phyloP scores from a whole-genome alignment of 64 coral and sea anemone genomes.

The Dendronephthya gigantea region DNA sequence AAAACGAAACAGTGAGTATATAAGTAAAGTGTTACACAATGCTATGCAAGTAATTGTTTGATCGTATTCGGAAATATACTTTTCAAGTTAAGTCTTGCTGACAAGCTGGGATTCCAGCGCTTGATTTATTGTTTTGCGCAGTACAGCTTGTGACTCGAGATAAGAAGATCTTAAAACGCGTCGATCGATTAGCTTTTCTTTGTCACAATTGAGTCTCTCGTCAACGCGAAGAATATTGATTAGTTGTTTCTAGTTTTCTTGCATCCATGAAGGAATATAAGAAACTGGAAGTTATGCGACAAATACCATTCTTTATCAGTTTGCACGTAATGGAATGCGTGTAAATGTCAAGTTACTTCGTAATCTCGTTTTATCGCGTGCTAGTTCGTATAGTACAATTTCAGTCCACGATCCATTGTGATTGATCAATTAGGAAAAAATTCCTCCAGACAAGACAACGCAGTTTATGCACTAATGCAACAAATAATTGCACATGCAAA shows the following conservation, averaged over 20 bases:
- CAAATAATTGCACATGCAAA: too few relatives aligned
- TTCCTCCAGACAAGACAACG: too few relatives aligned
- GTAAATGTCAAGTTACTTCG: too few relatives aligned
- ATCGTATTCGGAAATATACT: background rate
- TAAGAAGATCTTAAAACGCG: background rate
- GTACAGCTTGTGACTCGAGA: background rate
- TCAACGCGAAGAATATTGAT: background rate
- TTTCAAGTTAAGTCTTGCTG: conserved; percentile 7
- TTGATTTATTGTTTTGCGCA: conserved; percentile 19
- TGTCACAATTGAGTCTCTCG: background rate
- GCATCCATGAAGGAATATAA: too few relatives aligned
- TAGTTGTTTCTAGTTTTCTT: background rate
- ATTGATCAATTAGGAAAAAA: too few relatives aligned
- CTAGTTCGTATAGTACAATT: too few relatives aligned
- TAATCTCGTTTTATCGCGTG: too few relatives aligned
- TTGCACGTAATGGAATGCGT: too few relatives aligned
- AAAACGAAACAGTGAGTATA: background rate
- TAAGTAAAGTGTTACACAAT: background rate
- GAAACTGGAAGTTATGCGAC: too few relatives aligned
- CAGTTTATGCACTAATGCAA: too few relatives aligned
- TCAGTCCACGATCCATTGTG: too few relatives aligned
- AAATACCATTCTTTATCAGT: too few relatives aligned
- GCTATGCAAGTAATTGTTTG: background rate
- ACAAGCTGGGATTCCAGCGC: background rate
- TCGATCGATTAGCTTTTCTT: background rate